phyloP scores from a whole-genome alignment of 2,113 vertebrate species.

The Tringa solitaria region DNA sequence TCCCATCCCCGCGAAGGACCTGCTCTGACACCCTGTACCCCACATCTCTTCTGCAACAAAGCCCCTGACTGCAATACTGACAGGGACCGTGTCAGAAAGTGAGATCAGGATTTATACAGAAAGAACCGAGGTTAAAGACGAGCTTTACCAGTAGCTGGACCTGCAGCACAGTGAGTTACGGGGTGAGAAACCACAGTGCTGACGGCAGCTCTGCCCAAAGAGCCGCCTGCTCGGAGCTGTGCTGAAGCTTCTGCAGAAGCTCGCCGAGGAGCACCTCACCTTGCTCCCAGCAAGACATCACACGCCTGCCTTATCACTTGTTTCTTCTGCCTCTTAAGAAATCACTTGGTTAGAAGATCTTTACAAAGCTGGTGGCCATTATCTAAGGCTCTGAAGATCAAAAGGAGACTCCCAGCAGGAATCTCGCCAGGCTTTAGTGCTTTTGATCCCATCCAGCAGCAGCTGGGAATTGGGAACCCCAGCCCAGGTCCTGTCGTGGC shows the following conservation, averaged over 20 bases:
- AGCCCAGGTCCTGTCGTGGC: neutral
- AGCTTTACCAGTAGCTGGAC: neutral
- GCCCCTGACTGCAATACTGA: fast-evolving
- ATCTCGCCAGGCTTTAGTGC: neutral
- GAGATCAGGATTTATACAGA: fast-evolving
- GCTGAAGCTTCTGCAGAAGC: neutral
- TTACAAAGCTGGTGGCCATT: neutral
- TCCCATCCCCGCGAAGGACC: neutral
- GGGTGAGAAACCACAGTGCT: neutral
- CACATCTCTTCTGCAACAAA: neutral
- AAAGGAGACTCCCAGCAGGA: neutral
- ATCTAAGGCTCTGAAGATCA: neutral
- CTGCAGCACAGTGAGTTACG: neutral
- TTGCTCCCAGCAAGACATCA: neutral
- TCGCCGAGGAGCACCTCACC: neutral
- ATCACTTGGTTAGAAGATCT: neutral
- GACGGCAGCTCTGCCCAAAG: neutral
- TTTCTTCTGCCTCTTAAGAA: neutral
- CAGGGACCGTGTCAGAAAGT: neutral
- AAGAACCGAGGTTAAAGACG: neutral
- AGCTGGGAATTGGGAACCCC: neutral
- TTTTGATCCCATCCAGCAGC: neutral
- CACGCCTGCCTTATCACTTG: neutral
- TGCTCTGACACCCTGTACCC: neutral
- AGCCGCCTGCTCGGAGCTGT: neutral